Percentiles rank a stretch among this genome's conserved stretches.
phyloP scores from a whole-genome alignment of 2,113 vertebrate species.

The Seriola quinqueradiata region DNA sequence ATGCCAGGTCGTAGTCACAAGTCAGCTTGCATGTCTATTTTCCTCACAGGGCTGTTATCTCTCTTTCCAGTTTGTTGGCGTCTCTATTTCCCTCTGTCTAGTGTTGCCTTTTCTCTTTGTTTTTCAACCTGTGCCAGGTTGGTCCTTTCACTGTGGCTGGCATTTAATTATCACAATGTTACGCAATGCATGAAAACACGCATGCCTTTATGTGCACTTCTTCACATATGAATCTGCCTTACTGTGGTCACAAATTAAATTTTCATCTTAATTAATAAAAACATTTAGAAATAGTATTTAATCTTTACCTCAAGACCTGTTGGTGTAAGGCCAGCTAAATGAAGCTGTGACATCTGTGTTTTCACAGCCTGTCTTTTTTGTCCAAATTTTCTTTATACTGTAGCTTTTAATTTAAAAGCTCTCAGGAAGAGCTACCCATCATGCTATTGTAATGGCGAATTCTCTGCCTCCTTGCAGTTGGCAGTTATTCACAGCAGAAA shows the following conservation, averaged over 20 bases:
- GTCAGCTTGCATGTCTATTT: constrained; percentile 43
- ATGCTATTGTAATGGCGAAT: constrained; percentile 34
- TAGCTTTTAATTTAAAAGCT: constrained; percentile 13
- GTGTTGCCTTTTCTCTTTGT: background rate
- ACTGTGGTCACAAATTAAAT: background rate
- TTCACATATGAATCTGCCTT: background rate
- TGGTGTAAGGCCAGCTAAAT: background rate
- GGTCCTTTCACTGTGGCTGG: background rate
- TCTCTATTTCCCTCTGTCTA: background rate
- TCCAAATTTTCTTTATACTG: constrained; percentile 10
- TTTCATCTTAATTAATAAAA: background rate
- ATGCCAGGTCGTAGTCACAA: constrained; percentile 47
- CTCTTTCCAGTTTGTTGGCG: constrained; percentile 31
- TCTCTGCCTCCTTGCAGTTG: constrained; percentile 26
- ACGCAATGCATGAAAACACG: background rate
- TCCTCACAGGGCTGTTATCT: constrained; percentile 28
- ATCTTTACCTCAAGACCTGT: background rate
- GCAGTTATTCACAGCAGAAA: constrained; percentile 39
- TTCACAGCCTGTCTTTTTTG: background rate
- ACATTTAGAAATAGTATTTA: constrained; percentile 4
- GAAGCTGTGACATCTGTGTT: background rate
- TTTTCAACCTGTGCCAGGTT: constrained; percentile 1
- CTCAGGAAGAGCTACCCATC: constrained; percentile 8
- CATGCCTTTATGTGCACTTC: background rate
- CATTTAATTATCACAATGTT: background rate